These are phyloP conservation scores for Drosophila nigrodunni DNA, from an alignment of 1,140 invertebrate genomes.

Conservation along the genomic window DNA sequence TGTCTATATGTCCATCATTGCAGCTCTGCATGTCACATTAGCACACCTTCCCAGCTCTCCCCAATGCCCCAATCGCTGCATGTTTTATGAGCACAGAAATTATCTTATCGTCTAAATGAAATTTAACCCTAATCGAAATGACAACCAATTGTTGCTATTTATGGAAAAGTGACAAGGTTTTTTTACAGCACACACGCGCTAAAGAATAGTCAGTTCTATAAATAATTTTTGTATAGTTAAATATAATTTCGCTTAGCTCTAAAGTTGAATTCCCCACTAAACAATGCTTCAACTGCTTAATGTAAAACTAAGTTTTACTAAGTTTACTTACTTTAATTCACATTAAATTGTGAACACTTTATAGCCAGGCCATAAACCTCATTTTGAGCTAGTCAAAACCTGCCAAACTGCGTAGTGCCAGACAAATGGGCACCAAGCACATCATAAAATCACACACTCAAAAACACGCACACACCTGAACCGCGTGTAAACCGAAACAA, in stretches of 20 bases:
- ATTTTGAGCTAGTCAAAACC: conserved; percentile 16
- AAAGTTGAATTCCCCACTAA: too few relatives aligned
- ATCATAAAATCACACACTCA: conserved; percentile 19
- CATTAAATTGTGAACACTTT: neutral
- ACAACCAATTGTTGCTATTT: conserved; percentile 67
- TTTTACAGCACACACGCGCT: neutral
- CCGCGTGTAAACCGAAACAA: conserved; percentile 31
- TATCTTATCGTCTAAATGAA: conserved; percentile 68
- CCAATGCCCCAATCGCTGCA: conserved; percentile 22
- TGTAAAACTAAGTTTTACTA: too few relatives aligned
- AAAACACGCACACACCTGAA: conserved; percentile 37
- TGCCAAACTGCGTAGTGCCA: conserved; percentile 56
- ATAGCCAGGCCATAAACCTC: neutral
- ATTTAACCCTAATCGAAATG: conserved; percentile 48
- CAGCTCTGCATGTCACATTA: neutral
- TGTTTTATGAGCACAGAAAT: conserved; percentile 55
- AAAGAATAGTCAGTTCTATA: neutral
- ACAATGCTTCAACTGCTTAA: neutral
- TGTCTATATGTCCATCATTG: neutral
- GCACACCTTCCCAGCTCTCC: conserved; percentile 21
- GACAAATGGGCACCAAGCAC: conserved; percentile 63
- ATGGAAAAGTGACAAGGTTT: neutral
- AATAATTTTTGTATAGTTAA: too few relatives aligned
- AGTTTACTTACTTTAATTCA: too few relatives aligned
- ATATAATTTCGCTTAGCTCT: too few relatives aligned